Base-by-base conservation (phyloP, 2,888 invertebrate genomes). In the Congeria kusceri region DNA sequence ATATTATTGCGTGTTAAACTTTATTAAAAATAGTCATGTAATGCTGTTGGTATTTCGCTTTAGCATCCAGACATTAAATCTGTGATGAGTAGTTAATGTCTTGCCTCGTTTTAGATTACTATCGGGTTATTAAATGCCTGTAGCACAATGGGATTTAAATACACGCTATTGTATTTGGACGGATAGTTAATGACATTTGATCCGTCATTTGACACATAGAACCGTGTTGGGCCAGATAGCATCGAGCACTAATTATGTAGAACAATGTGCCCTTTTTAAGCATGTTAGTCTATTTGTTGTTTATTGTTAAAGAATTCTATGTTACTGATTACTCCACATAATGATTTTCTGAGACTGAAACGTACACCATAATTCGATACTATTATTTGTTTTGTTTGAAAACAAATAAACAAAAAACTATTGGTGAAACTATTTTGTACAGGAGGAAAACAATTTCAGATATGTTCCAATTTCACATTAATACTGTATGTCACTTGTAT, bases 371-470 rank as follows among this genome's bases (percentile, higher is more conserved):
- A 20, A 53, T 25, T 56, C n/a, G 29, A 65, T 56, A 65, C 29
- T 20, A 46, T 53, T 53, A 29, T 65, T 65, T 49, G 49, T 49
- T 65, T 56, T 47, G 47, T 53, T 46, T 32, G 13, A 53, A 65
- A 56, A 65, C 23, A 49, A 65, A 65, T 56, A 65, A 65, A 65
- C 53, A 65, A 64, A 49, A 28, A 47, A 44, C 27, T 47, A 23
- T 27, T 27, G 39, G 39, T 39, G 39, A 39, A 39, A 39, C 39
- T 39, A 39, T 39, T 39, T 39, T 39, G 39, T 39, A 1, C 1
- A 39, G n/a, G 39, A 39, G 39, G 39, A 39, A 39, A 39, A 39
- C 39, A 39, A 39, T 1, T 1, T 13, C 1, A 39, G 39, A 39
- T 15, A 39, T 13, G 9, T 11, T 39, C 3, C 9, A 32, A 39